Evolutionary conservation across 30 jellyfish, hydroid and myxozoan species (phyloP).

Genomic region (Hydra vulgaris): DNA sequence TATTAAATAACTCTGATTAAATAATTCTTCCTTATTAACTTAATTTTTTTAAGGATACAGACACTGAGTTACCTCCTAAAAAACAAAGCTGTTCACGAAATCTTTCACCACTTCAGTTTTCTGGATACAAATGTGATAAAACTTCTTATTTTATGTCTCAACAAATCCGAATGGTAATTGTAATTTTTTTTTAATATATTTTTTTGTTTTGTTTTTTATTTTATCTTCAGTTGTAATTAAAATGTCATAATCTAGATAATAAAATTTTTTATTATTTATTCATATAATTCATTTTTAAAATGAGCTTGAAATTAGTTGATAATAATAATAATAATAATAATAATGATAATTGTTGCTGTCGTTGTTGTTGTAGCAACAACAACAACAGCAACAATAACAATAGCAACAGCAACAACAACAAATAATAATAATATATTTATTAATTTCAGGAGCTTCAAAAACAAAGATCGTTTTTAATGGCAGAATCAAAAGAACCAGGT

Average conservation of each 20-base stretch:
- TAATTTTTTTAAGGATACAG: slow-evolving; percentile 15
- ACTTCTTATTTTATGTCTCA: slow-evolving; percentile 69
- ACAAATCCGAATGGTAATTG: slow-evolving; percentile 63
- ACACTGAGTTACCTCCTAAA: slow-evolving; percentile 23
- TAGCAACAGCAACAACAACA: too few species aligned
- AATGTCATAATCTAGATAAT: too few species aligned
- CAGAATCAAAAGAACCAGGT: slow-evolving; percentile 31
- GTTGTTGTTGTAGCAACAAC: too few species aligned
- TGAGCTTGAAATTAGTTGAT: too few species aligned
- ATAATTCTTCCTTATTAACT: too few species aligned
- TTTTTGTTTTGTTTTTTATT: background rate
- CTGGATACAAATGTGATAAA: slow-evolving; percentile 40
- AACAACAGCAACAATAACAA: too few species aligned
- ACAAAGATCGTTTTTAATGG: slow-evolving; percentile 38
- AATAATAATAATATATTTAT: too few species aligned
- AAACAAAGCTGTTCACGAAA: slow-evolving; percentile 9
- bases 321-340: too few species aligned
- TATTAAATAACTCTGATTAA: too few species aligned
- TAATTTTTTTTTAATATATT: background rate
- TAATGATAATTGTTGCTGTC: too few species aligned
- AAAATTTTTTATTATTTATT: too few species aligned
- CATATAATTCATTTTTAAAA: too few species aligned
- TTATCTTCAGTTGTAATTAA: background rate
- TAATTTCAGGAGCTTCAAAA: slow-evolving; percentile 55
- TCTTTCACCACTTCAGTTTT: slow-evolving; percentile 34